A percentile compares a stretch with the other conserved stretches of the same genome.
phyloP scores from a whole-genome alignment of 2,888 invertebrate genomes.

The Acleris sparsana region DNA sequence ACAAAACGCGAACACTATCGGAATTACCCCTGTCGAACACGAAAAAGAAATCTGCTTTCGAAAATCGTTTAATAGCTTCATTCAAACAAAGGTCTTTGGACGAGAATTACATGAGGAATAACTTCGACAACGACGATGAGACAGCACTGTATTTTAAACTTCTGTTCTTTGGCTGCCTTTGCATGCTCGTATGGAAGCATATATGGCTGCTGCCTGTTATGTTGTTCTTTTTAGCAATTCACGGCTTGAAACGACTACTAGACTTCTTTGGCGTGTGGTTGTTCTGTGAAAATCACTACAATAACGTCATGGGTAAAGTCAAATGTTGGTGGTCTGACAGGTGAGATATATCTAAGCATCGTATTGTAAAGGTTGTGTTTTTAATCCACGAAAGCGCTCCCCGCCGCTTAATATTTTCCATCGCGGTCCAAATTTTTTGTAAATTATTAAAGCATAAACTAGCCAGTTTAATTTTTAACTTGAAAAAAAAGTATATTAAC shows the following conservation, averaged over 20 bases:
- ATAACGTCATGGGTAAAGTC: slow-evolving; percentile 64
- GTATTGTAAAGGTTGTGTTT: no score
- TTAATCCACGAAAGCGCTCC: no score
- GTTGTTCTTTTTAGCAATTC: slow-evolving; percentile 89
- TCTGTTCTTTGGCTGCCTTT: slow-evolving; percentile 91
- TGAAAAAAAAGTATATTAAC: no score
- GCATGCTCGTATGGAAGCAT: slow-evolving; percentile 94
- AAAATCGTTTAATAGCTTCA: slow-evolving; percentile 68
- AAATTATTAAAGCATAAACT: no score
- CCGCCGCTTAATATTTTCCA: no score
- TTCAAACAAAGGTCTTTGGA: slow-evolving; percentile 72
- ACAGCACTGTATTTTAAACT: slow-evolving; percentile 90
- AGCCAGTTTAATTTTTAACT: no score
- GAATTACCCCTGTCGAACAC: slow-evolving; percentile 67
- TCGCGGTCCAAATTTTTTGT: no score
- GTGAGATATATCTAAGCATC: slow-evolving; percentile 47
- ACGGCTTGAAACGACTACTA: slow-evolving; percentile 82
- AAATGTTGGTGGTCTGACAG: slow-evolving; percentile 86
- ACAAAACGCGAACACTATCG: slow-evolving; percentile 75
- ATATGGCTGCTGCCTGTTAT: slow-evolving; percentile 91
- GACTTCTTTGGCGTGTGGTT: slow-evolving; percentile 80
- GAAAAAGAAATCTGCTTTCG: slow-evolving; percentile 63
- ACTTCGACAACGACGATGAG: slow-evolving; percentile 78
- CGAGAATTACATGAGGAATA: slow-evolving; percentile 73
- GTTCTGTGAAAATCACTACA: slow-evolving; percentile 74